These are phyloP conservation scores for Rhinogobius similis DNA, from an alignment of 2,113 vertebrate species.

Conservation along the genomic window DNA sequence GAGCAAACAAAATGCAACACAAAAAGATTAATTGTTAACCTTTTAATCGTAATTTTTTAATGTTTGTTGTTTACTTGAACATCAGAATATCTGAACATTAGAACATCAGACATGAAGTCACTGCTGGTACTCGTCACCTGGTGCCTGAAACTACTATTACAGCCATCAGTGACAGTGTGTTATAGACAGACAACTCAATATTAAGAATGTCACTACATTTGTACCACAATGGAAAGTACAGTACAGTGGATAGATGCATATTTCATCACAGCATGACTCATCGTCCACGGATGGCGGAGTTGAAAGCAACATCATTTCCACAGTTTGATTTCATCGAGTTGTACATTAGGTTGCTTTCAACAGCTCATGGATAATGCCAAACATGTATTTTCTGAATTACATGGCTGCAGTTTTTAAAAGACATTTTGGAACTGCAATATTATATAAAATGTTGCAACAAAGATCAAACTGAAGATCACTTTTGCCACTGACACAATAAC, in stretches of 20 bases:
- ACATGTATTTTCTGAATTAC: background rate
- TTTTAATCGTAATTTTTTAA: too few species aligned
- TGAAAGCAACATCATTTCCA: conserved; percentile 1
- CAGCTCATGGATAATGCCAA: background rate
- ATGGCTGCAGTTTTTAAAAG: background rate
- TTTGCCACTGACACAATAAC: too few species aligned
- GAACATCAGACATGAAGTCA: background rate
- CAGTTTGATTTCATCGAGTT: conserved; percentile 4
- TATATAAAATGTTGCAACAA: too few species aligned
- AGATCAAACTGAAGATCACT: too few species aligned
- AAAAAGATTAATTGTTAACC: too few species aligned
- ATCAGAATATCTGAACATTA: background rate
- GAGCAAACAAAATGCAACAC: too few species aligned
- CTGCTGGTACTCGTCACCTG: background rate
- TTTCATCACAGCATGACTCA: conserved; percentile 6
- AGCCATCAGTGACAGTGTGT: too few species aligned
- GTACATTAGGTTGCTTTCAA: background rate
- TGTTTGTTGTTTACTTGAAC: background rate
- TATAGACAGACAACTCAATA: background rate
- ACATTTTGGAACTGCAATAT: too few species aligned
- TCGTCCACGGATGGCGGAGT: background rate
- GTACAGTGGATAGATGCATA: background rate
- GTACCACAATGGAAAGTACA: too few species aligned
- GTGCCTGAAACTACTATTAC: too few species aligned
- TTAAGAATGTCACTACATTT: too few species aligned